These are phyloP conservation scores for Girardinus metallicus DNA, from an alignment of 2,797 vertebrate species.

Conservation along the genomic window DNA sequence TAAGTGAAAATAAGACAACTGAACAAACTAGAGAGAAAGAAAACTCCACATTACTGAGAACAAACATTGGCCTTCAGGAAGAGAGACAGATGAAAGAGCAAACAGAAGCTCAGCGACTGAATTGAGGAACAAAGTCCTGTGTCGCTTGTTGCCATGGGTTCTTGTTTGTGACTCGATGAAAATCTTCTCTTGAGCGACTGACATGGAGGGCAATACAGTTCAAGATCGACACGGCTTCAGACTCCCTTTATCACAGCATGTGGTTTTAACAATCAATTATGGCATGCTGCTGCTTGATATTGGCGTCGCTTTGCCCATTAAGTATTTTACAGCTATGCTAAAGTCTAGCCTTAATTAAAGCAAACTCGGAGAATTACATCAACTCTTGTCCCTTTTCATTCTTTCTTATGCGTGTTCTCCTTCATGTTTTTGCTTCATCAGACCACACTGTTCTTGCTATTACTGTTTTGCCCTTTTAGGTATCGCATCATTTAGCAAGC, in stretches of 20 bases:
- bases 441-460: background rate
- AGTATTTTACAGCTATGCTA: background rate
- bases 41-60: background rate
- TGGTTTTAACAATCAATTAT: constrained; percentile 5
- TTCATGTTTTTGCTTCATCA: background rate
- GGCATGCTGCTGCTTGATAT: background rate
- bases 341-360: background rate
- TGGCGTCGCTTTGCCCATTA: background rate
- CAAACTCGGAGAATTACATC: background rate
- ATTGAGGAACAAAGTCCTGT: constrained; percentile 28
- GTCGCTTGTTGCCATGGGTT: constrained; percentile 1
- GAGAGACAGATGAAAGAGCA: constrained; percentile 8
- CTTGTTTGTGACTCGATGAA: constrained; percentile 19
- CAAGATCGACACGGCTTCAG: constrained; percentile 27
- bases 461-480: constrained; percentile 12
- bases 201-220: constrained; percentile 8
- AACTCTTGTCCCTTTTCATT: background rate
- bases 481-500: constrained; percentile 40
- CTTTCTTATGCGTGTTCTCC: background rate
- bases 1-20: background rate
- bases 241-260: background rate
- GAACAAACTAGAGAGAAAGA: background rate
- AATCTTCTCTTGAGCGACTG: constrained; percentile 3
- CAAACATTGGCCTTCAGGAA: background rate
- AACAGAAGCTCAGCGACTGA: constrained; percentile 24